Conservation (phyloP, 2,113 vertebrate genomes). For the Strigops habroptila region DNA sequence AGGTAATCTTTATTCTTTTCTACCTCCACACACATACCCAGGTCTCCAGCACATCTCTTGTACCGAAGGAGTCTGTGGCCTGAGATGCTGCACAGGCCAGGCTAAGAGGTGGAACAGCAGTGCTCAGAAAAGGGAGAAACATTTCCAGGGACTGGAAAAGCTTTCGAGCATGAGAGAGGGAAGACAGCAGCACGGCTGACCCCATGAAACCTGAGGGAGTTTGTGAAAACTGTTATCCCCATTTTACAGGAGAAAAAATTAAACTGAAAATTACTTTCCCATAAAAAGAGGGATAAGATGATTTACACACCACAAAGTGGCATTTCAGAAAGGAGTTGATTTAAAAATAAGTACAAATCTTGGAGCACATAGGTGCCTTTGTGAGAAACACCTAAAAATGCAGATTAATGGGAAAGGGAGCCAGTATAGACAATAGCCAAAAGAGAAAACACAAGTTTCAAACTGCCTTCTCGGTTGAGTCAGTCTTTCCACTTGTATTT, state of each 20-base stretch:
- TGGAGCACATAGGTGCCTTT: background rate
- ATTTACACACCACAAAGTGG: background rate
- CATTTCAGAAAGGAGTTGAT: background rate
- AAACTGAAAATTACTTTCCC: background rate
- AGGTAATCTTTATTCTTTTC: background rate
- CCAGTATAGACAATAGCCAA: background rate
- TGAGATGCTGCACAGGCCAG: background rate
- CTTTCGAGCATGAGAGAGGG: background rate
- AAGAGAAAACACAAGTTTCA: background rate
- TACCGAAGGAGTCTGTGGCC: rapidly evolving
- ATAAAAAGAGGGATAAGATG: background rate
- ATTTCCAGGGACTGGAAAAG: background rate
- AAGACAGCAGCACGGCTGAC: background rate
- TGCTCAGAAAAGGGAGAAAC: background rate
- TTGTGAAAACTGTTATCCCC: background rate
- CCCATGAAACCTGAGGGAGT: background rate
- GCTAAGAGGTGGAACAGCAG: background rate
- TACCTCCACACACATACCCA: background rate
- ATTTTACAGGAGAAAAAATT: background rate
- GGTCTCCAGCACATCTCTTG: background rate
- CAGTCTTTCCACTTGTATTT: background rate
- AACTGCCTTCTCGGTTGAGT: background rate
- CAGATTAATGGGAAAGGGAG: background rate
- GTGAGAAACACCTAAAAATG: background rate
- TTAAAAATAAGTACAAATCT: background rate